phyloP scores from a whole-genome alignment of 2,113 vertebrate genomes.

The Tympanuchus pallidicinctus region DNA sequence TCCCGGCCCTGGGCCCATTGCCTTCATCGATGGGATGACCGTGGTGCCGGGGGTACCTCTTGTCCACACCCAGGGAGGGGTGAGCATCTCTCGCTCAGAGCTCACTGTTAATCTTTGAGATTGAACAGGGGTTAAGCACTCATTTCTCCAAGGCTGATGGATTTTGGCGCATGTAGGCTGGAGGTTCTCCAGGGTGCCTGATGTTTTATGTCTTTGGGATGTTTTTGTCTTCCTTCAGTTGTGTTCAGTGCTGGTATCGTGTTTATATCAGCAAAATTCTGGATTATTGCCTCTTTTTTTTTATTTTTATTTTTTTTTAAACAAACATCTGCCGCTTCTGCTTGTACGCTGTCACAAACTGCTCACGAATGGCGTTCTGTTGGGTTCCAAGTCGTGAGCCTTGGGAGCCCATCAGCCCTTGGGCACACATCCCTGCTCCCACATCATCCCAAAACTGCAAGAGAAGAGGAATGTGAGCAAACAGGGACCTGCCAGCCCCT shows the following conservation, averaged over 20 bases:
- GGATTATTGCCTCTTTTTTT: slow-evolving; percentile 13
- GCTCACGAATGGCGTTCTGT: fast-evolving
- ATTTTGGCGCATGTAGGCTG: slow-evolving; percentile 29
- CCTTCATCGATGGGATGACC: not conserved
- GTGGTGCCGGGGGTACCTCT: no score
- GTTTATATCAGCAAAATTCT: slow-evolving; percentile 59
- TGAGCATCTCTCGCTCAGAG: not conserved
- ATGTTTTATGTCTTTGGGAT: slow-evolving; percentile 69
- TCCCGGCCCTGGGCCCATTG: not conserved
- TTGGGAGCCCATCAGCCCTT: fast-evolving
- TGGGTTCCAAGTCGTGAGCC: not conserved
- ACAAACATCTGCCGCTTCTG: slow-evolving; percentile 50
- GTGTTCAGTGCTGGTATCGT: slow-evolving; percentile 44
- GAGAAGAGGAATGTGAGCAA: slow-evolving; percentile 27
- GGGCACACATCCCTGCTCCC: not conserved
- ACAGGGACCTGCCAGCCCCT: not conserved
- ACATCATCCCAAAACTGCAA: not conserved
- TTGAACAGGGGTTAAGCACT: slow-evolving; percentile 53
- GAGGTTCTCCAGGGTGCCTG: slow-evolving; percentile 59
- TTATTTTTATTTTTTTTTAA: not conserved
- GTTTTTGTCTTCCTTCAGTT: slow-evolving; percentile 58
- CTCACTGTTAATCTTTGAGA: not conserved
- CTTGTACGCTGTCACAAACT: not conserved
- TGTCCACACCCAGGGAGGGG: not conserved
- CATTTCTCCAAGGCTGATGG: not conserved